Evolutionary conservation across 2,113 vertebrate species (phyloP).

Genomic region (Microcebus ravelobensis): DNA sequence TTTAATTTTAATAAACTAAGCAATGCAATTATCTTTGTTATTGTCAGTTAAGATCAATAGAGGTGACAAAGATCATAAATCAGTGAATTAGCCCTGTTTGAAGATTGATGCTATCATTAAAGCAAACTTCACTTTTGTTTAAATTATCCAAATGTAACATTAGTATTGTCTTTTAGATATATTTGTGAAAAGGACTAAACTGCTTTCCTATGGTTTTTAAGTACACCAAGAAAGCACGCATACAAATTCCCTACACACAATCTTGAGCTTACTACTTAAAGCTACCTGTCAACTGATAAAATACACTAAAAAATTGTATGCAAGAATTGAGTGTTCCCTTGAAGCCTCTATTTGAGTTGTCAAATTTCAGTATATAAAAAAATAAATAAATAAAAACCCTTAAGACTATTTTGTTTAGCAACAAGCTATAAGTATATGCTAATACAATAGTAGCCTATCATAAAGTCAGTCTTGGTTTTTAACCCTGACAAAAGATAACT

Average conservation of each 20-base stretch:
- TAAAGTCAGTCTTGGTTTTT: neutral
- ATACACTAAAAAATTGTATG: neutral
- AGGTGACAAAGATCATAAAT: neutral
- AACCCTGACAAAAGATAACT: neutral
- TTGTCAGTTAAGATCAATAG: neutral
- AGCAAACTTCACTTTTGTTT: neutral
- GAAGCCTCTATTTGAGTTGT: neutral
- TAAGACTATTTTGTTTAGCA: neutral
- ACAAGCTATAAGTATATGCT: neutral
- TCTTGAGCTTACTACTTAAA: constrained; percentile 16
- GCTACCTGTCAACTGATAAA: neutral
- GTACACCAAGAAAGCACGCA: neutral
- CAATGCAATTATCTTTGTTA: neutral
- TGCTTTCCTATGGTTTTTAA: constrained; percentile 11
- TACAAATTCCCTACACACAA: neutral
- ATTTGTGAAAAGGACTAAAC: neutral
- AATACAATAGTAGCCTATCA: constrained; percentile 24
- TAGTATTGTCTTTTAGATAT: neutral
- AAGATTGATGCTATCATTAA: neutral
- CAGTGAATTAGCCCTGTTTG: neutral
- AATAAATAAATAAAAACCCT: neutral
- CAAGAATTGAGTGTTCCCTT: neutral
- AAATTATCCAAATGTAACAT: neutral
- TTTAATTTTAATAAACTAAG: neutral
- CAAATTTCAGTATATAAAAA: constrained; percentile 18